Evolutionary conservation across 1,140 invertebrate genomes (phyloP).

Genomic region (Popillia japonica): DNA sequence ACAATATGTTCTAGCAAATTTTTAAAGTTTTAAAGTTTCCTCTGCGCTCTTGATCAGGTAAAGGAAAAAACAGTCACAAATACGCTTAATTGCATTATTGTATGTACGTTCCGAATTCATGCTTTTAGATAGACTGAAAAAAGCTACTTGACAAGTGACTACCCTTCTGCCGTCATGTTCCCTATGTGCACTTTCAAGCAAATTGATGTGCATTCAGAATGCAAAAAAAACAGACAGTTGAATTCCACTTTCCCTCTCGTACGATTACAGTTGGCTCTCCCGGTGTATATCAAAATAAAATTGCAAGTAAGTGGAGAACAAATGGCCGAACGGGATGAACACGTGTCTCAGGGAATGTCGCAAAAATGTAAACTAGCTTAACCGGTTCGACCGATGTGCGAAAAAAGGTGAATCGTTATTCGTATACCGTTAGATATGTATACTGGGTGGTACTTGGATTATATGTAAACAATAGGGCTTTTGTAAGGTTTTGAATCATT

Average conservation of each 20-base stretch:
- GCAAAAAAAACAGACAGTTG: not conserved
- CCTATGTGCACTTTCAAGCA: constrained; percentile 14
- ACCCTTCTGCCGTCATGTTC: not conserved
- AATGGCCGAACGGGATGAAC: not conserved
- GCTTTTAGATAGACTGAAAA: not conserved
- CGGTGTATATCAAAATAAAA: constrained; percentile 7
- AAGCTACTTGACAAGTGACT: not conserved
- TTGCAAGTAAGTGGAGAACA: constrained; percentile 10
- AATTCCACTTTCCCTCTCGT: constrained; percentile 10
- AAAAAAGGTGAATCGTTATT: not conserved
- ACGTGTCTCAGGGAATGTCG: not conserved
- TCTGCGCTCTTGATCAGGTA: too few relatives aligned
- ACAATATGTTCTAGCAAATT: too few relatives aligned
- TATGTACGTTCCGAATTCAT: not conserved
- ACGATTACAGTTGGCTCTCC: not conserved
- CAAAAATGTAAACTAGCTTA: constrained; percentile 11
- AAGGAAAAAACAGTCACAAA: not conserved
- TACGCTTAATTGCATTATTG: not conserved
- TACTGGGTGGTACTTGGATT: not conserved
- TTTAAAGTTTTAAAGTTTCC: too few relatives aligned
- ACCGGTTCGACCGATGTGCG: not conserved
- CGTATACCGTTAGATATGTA: not conserved
- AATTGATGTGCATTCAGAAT: constrained; percentile 15
- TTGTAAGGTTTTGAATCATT: not conserved
- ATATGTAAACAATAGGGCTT: not conserved